A percentile compares a stretch with the other conserved stretches of the same genome.
phyloP scores from a whole-genome alignment of 1,140 invertebrate genomes.

The Dufourea novaeangliae region DNA sequence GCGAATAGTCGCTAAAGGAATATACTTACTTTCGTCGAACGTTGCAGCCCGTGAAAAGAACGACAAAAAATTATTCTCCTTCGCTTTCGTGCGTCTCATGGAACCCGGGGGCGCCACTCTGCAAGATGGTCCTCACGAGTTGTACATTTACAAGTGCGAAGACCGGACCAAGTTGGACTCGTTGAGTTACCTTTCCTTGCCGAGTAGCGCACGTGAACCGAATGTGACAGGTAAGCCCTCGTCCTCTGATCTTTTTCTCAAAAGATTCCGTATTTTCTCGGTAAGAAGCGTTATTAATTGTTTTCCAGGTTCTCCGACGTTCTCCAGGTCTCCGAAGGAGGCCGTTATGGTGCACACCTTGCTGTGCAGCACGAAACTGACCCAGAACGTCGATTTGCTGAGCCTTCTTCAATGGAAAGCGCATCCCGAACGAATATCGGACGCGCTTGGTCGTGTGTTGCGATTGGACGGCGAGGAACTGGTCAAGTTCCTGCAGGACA shows the following conservation, averaged over 20 bases:
- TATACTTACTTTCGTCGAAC: too few relatives aligned
- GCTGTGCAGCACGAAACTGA: slow-evolving; percentile 96
- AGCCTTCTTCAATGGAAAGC: slow-evolving; percentile 95
- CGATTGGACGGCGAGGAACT: slow-evolving; percentile 93
- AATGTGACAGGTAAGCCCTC: slow-evolving; percentile 48
- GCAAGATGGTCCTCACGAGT: slow-evolving; percentile 92
- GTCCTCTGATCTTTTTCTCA: too few relatives aligned
- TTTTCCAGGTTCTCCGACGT: slow-evolving; percentile 83
- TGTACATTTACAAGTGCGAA: slow-evolving; percentile 96
- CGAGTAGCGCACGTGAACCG: slow-evolving; percentile 86
- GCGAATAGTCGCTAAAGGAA: too few relatives aligned
- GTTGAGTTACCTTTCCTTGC: slow-evolving; percentile 88
- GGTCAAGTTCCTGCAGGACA: slow-evolving; percentile 98
- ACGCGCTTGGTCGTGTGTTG: slow-evolving; percentile 91
- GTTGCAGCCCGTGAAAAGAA: slow-evolving; percentile 90
- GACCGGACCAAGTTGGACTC: slow-evolving; percentile 89
- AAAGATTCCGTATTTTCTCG: not conserved
- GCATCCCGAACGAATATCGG: slow-evolving; percentile 91
- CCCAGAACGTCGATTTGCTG: slow-evolving; percentile 95
- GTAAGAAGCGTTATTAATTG: too few relatives aligned
- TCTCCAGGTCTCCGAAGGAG: slow-evolving; percentile 92
- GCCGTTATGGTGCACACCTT: slow-evolving; percentile 90
- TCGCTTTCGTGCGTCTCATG: slow-evolving; percentile 95
- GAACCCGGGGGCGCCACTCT: slow-evolving; percentile 93
- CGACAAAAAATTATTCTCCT: slow-evolving; percentile 95